Evolutionary conservation across 2,888 invertebrate species (phyloP).

Genomic region (Drosophila limbata): DNA sequence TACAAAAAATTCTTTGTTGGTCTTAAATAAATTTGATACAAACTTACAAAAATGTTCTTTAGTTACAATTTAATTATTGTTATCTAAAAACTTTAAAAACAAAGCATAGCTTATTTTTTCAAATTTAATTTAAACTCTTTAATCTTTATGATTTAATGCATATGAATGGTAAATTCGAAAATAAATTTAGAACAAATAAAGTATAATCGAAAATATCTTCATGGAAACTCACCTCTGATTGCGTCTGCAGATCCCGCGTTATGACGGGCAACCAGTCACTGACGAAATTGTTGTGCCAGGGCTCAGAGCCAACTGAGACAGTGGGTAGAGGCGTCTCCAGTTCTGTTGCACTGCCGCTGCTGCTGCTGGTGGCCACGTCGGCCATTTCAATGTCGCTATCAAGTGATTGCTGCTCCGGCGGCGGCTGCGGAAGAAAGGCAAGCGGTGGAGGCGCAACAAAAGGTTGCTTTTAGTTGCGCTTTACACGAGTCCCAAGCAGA

Average conservation of each 20-base stretch:
- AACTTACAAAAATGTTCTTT: too few relatives aligned
- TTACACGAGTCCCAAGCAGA: neutral
- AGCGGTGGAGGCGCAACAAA: conserved; percentile 52
- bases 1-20: too few relatives aligned
- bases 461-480: conserved; percentile 38
- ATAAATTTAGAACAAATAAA: too few relatives aligned
- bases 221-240: conserved; percentile 85
- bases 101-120: too few relatives aligned
- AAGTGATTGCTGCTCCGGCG: conserved; percentile 78
- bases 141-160: too few relatives aligned
- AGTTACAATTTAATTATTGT: too few relatives aligned
- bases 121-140: too few relatives aligned
- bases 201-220: too few relatives aligned
- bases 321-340: conserved; percentile 84
- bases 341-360: conserved; percentile 45
- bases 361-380: conserved; percentile 59
- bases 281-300: conserved; percentile 89
- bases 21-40: too few relatives aligned
- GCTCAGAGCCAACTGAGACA: conserved; percentile 87
- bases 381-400: conserved; percentile 86
- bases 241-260: conserved; percentile 91
- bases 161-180: too few relatives aligned
- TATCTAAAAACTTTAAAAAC: too few relatives aligned
- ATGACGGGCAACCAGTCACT: conserved; percentile 96
- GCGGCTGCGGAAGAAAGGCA: conserved; percentile 29